Percentiles rank a stretch among this genome's conserved stretches.
Evolutionary conservation across 2,113 vertebrate genomes (phyloP).

Genomic region (Tenrec ecaudatus): DNA sequence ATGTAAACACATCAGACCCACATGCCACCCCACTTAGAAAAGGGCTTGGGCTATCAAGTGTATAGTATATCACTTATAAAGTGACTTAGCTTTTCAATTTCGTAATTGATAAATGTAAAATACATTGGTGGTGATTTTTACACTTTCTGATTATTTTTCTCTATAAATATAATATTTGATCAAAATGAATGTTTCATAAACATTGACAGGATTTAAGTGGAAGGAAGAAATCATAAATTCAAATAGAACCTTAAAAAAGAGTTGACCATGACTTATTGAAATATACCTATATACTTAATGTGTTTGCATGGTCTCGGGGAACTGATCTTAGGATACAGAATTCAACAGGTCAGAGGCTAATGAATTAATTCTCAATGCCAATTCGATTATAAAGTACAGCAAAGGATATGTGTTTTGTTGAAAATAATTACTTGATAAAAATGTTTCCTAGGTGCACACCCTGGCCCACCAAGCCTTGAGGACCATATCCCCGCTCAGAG

Average conservation of each 20-base stretch:
- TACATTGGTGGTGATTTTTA: neutral
- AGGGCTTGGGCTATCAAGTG: conserved; percentile 9
- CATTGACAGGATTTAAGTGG: conserved; percentile 13
- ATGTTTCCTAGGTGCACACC: neutral
- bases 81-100: conserved; percentile 36
- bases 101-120: conserved; percentile 28
- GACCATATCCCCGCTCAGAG: no score
- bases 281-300: neutral
- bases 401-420: conserved; percentile 21
- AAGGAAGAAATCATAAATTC: neutral
- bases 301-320: neutral
- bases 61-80: conserved; percentile 39
- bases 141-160: conserved; percentile 8
- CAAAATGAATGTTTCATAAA: neutral
- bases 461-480: no score
- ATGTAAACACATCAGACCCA: neutral
- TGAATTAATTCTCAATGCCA: neutral
- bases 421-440: conserved; percentile 54
- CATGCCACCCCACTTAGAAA: conserved; percentile 30
- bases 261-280: neutral
- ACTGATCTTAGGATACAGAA: conserved; percentile 8
- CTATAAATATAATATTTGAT: conserved; percentile 14
- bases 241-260: neutral
- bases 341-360: conserved; percentile 15
- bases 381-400: conserved; percentile 42